phyloP scores from a whole-genome alignment of 2,113 vertebrate species.

The Amphiprion percula region DNA sequence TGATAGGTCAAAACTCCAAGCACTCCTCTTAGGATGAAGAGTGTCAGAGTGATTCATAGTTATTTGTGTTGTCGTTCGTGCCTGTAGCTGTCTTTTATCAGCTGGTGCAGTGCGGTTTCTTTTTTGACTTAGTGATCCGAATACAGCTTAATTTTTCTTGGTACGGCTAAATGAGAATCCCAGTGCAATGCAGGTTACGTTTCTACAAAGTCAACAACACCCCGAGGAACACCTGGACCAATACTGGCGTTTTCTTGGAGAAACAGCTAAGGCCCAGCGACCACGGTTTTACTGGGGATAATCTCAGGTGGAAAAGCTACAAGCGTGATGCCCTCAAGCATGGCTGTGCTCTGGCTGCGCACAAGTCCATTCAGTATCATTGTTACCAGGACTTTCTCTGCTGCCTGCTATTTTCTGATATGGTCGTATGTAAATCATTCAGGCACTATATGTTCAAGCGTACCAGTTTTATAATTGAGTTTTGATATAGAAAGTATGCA shows the following conservation, averaged over 20 bases:
- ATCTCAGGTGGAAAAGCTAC: slow-evolving; percentile 58
- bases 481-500: not conserved
- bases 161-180: slow-evolving; percentile 11
- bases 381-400: slow-evolving; percentile 1
- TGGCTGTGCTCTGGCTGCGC: slow-evolving; percentile 36
- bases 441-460: not conserved
- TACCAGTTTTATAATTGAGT: not conserved
- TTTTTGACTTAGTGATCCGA: slow-evolving; percentile 3
- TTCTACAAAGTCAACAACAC: slow-evolving; percentile 38
- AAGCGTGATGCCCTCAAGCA: slow-evolving; percentile 46
- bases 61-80: slow-evolving; percentile 49
- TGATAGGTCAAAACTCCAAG: slow-evolving; percentile 49
- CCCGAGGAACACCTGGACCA: slow-evolving; percentile 6
- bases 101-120: slow-evolving; percentile 7
- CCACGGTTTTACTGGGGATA: slow-evolving; percentile 26
- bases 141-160: slow-evolving; percentile 15
- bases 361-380: slow-evolving; percentile 15
- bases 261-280: slow-evolving; percentile 48
- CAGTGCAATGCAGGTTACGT: not conserved
- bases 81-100: slow-evolving; percentile 21
- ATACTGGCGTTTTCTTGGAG: slow-evolving; percentile 17
- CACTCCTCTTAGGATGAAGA: slow-evolving; percentile 30
- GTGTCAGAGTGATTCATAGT: slow-evolving; percentile 62
- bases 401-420: slow-evolving; percentile 21
- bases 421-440: slow-evolving; percentile 19